Evolutionary conservation across 2,113 vertebrate species (phyloP).

Genomic region (Opisthocomus hoazin): DNA sequence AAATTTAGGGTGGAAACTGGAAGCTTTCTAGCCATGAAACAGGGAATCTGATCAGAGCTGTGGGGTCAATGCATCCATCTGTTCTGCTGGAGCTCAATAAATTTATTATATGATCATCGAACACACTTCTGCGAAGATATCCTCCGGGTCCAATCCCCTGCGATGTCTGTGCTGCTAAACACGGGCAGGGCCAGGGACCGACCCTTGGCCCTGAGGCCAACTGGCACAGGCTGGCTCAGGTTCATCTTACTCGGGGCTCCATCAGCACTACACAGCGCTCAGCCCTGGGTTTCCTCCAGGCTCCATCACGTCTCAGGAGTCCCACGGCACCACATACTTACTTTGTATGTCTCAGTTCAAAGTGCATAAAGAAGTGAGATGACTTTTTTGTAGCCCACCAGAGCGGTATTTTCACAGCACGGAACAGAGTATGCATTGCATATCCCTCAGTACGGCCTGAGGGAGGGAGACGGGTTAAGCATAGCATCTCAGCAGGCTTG

Average conservation of each 20-base stretch:
- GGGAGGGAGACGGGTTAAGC: not conserved
- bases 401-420: not conserved
- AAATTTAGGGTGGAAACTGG: not conserved
- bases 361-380: slow-evolving; percentile 27
- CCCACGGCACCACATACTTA: not conserved
- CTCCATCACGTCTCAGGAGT: not conserved
- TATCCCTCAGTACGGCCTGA: not conserved
- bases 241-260: not conserved
- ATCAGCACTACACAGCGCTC: not conserved
- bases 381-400: not conserved
- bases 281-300: not conserved
- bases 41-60: not conserved
- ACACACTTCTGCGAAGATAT: not conserved
- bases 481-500: not conserved
- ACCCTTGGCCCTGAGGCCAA: not conserved
- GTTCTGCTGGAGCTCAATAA: not conserved
- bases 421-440: not conserved
- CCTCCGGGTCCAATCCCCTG: not conserved
- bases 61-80: not conserved
- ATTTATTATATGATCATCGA: not conserved
- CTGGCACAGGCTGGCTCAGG: not conserved
- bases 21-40: not conserved
- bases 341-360: slow-evolving; percentile 12
- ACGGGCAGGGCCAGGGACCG: not conserved
- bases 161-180: not conserved